Evolutionary conservation across 2,113 vertebrate genomes (phyloP), one percentile per base, ranked within the genome.

Genomic region (Coptodon bakossiorum): DNA sequence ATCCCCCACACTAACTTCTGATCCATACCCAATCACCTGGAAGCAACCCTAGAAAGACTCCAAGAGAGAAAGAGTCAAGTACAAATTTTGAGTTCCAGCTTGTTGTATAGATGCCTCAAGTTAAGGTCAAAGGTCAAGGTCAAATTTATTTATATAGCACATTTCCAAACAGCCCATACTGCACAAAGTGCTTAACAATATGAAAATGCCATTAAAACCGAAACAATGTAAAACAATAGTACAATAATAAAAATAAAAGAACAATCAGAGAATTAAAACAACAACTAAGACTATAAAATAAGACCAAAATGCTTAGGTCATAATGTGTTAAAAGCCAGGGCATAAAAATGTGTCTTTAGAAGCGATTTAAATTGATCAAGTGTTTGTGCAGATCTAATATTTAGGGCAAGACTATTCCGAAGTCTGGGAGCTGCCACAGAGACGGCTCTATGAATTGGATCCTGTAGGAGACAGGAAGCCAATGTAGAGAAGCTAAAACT

Each of bases 381-480:
- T 63, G 31, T 63, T 63, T 63, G 31, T 63, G 16, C 31, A 36
- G 59, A 63, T 63, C 9, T 63, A 63, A 63, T 6, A 19, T 63
- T 36, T 36, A 63, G 16, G 31, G 2, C 2, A 36, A 63, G 59
- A 63, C 3, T 63, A 19, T 63, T 34, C 14, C 8, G 31, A 31
- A 6, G 57, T 31, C 29, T 34, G 57, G 0, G 3, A 61, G 0
- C 29, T 61, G 0, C 0, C 59, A 36, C 9, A 63, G 9, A 63
- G 29, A 36, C 0, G 3, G 17, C 31, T 36, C 59, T 36, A 34
- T 63, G 1, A 61, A 61, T 10, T 61, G 57, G 29, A 61, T 34
- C 27, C 27, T 61, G 57, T 61, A 61, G 57, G 29, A 61, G 57
- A 34, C 16, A 3, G 5, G 29, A 61, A 61, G 57, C 57, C 2